Conservation (phyloP, 2,888 invertebrate species). For the Cryptus viduatorius region DNA sequence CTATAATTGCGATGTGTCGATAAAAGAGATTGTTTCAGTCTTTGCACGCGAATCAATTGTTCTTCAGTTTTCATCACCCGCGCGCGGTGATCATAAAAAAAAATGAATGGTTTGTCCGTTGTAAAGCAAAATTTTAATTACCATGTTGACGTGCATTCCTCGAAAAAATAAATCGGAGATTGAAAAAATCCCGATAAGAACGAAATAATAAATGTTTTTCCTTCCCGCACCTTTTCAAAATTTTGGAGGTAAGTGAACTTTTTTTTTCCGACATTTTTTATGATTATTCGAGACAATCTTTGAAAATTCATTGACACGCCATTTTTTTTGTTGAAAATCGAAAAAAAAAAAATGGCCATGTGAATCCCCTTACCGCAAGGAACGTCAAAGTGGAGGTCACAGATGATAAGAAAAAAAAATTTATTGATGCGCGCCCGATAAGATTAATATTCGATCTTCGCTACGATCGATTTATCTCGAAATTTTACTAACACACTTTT, state of each 20-base stretch:
- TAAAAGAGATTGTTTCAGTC: conserved; percentile 1
- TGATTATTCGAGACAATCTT: neutral
- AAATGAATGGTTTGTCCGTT: neutral
- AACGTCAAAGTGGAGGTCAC: neutral
- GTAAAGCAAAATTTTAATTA: conserved; percentile 9
- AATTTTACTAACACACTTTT: conserved; percentile 1
- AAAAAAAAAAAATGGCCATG: neutral
- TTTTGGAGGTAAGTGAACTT: no score
- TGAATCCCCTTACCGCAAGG: neutral
- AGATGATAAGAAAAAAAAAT: neutral
- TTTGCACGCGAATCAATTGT: conserved; percentile 12
- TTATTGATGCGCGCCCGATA: neutral
- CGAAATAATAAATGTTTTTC: neutral
- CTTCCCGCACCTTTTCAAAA: neutral
- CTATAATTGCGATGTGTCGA: neutral
- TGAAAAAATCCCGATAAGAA: neutral
- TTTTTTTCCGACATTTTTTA: no score
- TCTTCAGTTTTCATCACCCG: neutral
- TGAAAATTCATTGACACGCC: neutral
- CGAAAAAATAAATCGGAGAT: neutral
- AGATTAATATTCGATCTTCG: conserved; percentile 1
- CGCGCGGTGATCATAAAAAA: neutral
- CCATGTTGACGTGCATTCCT: neutral
- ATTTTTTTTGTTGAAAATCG: neutral
- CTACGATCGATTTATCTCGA: conserved; percentile 12